Base-by-base conservation (phyloP, 1,140 invertebrate genomes). In the Drosophila bifasciata region DNA sequence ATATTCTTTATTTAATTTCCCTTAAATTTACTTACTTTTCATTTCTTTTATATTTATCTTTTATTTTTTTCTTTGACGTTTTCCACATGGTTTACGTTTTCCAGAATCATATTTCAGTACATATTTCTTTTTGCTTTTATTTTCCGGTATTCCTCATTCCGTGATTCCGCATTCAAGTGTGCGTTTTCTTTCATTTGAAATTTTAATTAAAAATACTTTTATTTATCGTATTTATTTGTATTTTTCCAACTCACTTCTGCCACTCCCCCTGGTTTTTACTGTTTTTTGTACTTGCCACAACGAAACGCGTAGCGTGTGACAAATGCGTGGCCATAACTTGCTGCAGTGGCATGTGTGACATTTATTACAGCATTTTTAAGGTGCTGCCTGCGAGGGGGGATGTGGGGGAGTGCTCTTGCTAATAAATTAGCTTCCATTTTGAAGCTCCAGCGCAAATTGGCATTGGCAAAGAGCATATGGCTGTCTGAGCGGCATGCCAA, bases 151-250 rank as follows among this genome's bases (percentile, higher is more conserved):
- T n/a, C n/a, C n/a, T n/a, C n/a, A n/a, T n/a, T n/a, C n/a, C n/a
- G n/a, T n/a, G n/a, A n/a, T n/a, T n/a, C 8, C 44, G 44, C 13
- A 44, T 19, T 46, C 69, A 48, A 51, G 40, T 17, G 60, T 28
- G 25, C 11, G 51, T 51, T 55, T 49, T 50, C 69, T 69, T 69
- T 66, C 52, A 60, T 74, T 67, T 52, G 74, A 53, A 57, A 57
- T 81, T 88, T 86, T 86, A 86, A 86, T 86, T 81, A 86, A 86
- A 86, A 86, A 81, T 81, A 78, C 69, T 88, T 71, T 81, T 77
- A 78, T 81, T 84, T 79, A 84, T 85, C 43, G 77, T 58, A 86
- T 85, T 83, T 79, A 79, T 84, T 88, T 88, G 63, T 45, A 51
- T 62, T 56, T 49, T 40, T 50, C 40, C 17, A 28, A 21, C 32